These are phyloP conservation scores for Leistus spinibarbis DNA, from an alignment of 2,888 invertebrate species.

Conservation along the genomic window DNA sequence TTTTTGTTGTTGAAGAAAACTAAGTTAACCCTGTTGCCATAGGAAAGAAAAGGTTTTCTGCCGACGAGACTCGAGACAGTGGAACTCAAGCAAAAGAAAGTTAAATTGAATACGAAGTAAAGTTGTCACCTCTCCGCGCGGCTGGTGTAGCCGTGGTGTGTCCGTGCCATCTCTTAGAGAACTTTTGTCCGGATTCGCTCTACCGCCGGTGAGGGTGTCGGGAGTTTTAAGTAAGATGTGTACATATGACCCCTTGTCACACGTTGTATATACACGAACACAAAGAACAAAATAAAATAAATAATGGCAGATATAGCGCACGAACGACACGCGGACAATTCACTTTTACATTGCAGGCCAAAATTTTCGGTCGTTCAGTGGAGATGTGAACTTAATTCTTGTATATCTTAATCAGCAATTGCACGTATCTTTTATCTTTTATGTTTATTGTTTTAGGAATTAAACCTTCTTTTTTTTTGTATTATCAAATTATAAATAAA, in stretches of 20 bases:
- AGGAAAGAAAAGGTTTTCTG: background rate
- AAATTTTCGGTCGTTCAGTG: background rate
- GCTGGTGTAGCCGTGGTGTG: background rate
- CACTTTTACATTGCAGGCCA: background rate
- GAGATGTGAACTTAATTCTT: too few relatives aligned
- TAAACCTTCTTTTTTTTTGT: too few relatives aligned
- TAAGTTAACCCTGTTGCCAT: conserved; percentile 10
- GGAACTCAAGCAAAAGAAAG: conserved; percentile 23
- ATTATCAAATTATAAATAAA: too few relatives aligned
- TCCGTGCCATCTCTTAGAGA: background rate
- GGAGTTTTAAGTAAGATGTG: background rate
- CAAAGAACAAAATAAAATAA: background rate
- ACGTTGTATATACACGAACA: background rate
- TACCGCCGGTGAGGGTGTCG: background rate
- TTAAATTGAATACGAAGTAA: conserved; percentile 32
- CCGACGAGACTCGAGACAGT: background rate
- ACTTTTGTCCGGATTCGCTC: background rate
- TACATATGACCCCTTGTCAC: background rate
- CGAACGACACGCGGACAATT: background rate
- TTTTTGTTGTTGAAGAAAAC: background rate
- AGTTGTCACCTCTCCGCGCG: background rate
- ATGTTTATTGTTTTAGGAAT: too few relatives aligned
- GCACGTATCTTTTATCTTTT: too few relatives aligned
- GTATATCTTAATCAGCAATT: too few relatives aligned
- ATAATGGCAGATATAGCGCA: background rate